Base-by-base conservation (phyloP, 2,888 invertebrate genomes). In the Calameuta idolon region DNA sequence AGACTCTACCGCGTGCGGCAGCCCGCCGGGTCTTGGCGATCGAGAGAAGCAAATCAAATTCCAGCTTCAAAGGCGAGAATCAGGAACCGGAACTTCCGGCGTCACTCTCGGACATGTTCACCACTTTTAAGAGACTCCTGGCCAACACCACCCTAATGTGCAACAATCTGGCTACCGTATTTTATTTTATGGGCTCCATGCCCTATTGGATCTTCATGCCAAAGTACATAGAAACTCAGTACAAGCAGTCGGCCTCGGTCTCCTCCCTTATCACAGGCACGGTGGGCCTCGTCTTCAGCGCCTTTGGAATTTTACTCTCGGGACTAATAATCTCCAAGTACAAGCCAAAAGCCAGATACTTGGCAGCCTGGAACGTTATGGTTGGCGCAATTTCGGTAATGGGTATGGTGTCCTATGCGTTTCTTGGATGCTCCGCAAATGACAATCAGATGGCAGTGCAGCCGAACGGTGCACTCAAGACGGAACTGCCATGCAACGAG, bases 191-290 rank as follows among this genome's bases (percentile, higher is more conserved):
- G 86, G 95, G 95, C 1, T 95, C 94, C 87, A 94, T 94, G 92
- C 96, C 96, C 0, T 96, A 95, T 87, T 96, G 96, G 94, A 95
- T 96, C 74, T 97, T 96, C 87, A 94, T 96, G 90, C 96, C 97
- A 0, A 97, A 97, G 89, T 96, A 96, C 87, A 95, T 97, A 81
- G 96, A 97, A 91, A 96, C 95, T 0, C 96, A 96, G 90, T 97
- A 96, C 90, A 93, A 94, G 78, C 95, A 95, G 84, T 95, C 96
- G 11, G 96, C 97, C 0, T 95, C 96, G 0, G 94, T 94, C 12
- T 95, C 96, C 0, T 96, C 95, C 83, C 92, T 96, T 81, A 94
- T 96, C 73, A 95, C 96, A 75, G 97, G 95, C 77, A 94, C 94
- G 0, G 94, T 95, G 1, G 95, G 95, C 0, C 90, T 95, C n/a